phyloP scores from a whole-genome alignment of 2,888 invertebrate genomes.

The Dynastes grantii region DNA sequence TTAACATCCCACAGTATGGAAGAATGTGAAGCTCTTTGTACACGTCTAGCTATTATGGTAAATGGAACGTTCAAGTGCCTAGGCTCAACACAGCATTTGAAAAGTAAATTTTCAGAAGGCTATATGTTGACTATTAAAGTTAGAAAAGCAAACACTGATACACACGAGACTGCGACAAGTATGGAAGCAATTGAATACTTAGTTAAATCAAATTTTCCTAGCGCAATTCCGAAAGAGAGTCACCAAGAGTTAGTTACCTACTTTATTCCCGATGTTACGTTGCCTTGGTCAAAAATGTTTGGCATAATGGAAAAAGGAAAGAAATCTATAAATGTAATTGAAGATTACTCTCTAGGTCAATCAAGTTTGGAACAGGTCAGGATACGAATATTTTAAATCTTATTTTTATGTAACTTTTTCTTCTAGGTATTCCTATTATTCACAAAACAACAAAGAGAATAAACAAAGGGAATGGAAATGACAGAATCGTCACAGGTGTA shows the following conservation, averaged over 20 bases:
- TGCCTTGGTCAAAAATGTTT: conserved; percentile 84
- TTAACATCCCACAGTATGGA: conserved; percentile 92
- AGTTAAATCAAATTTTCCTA: conserved; percentile 63
- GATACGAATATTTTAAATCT: background rate
- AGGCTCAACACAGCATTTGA: conserved; percentile 86
- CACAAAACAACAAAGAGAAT: conserved; percentile 47
- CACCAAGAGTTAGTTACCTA: conserved; percentile 83
- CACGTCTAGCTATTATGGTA: conserved; percentile 89
- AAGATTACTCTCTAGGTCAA: conserved; percentile 88
- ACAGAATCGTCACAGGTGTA: conserved; percentile 8
- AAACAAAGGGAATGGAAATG: background rate
- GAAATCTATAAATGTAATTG: conserved; percentile 71
- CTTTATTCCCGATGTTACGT: conserved; percentile 75
- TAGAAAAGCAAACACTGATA: conserved; percentile 57
- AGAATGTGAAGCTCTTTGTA: conserved; percentile 89
- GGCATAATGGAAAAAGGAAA: conserved; percentile 79
- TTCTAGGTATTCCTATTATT: conserved; percentile 49
- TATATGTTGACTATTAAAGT: conserved; percentile 70
- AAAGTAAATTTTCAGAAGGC: conserved; percentile 83
- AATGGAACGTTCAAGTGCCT: conserved; percentile 86
- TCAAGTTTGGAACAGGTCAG: conserved; percentile 83
- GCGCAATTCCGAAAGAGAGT: conserved; percentile 74
- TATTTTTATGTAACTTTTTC: background rate
- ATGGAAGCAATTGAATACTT: conserved; percentile 59
- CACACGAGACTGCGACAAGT: conserved; percentile 51